These are phyloP conservation scores for Collichthys lucidus DNA, from an alignment of 2,113 vertebrate genomes.

Conservation along the genomic window DNA sequence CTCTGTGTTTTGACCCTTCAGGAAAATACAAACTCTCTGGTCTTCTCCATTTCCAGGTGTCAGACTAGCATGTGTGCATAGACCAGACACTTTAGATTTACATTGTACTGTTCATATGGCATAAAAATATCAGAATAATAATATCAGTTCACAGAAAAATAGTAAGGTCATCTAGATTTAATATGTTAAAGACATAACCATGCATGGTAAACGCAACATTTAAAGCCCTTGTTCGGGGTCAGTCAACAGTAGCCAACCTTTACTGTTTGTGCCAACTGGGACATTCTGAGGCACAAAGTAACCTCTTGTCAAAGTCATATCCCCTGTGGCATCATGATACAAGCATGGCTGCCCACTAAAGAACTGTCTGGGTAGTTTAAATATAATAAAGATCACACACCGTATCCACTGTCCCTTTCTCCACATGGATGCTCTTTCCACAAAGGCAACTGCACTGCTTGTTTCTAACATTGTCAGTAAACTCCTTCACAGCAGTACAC, in stretches of 20 bases:
- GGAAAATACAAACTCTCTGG: too few relatives aligned
- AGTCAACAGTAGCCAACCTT: slow-evolving; percentile 11
- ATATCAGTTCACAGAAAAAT: background rate
- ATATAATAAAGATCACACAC: slow-evolving; percentile 1
- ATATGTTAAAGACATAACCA: background rate
- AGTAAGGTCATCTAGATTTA: background rate
- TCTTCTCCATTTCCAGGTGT: background rate
- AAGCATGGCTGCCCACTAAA: background rate
- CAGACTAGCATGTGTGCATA: background rate
- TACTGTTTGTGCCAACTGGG: background rate
- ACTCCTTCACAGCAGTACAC: background rate
- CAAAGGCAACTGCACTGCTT: background rate
- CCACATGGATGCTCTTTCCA: slow-evolving; percentile 9
- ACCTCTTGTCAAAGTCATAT: background rate
- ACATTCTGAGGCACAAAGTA: slow-evolving; percentile 2
- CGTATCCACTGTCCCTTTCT: background rate
- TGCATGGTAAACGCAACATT: background rate
- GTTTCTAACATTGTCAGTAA: background rate
- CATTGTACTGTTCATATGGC: background rate
- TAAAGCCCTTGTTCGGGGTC: slow-evolving; percentile 10
- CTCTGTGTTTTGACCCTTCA: background rate
- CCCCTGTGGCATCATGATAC: background rate
- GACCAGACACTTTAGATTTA: background rate
- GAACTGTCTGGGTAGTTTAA: background rate
- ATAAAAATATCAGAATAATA: slow-evolving; percentile 3